Percentiles rank a stretch among this genome's conserved stretches.
Evolutionary conservation across 2,797 vertebrate genomes (phyloP).

Genomic region (Ceryle rudis): DNA sequence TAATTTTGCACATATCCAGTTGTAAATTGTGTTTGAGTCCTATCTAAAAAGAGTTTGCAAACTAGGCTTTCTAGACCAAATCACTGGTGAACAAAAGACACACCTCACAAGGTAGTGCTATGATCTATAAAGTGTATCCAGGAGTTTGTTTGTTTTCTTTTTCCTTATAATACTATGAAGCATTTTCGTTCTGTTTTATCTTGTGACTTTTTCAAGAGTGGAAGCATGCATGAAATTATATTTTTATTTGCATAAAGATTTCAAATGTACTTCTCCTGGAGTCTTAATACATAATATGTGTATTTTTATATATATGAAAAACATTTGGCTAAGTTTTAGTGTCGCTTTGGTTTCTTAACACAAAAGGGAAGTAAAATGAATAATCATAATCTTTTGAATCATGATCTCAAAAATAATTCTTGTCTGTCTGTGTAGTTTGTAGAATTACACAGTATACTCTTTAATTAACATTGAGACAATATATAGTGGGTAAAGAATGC

Average conservation of each 20-base stretch:
- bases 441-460: background rate
- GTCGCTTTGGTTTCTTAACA: background rate
- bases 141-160: background rate
- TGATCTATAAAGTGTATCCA: background rate
- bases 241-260: conserved; percentile 41
- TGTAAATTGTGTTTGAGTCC: background rate
- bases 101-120: background rate
- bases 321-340: background rate
- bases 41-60: background rate
- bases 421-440: background rate
- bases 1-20: background rate
- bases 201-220: background rate
- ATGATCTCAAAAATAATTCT: background rate
- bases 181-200: background rate
- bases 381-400: conserved; percentile 13
- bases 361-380: conserved; percentile 21
- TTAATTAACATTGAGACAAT: conserved; percentile 38
- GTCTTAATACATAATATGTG: background rate
- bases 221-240: background rate
- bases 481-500: background rate
- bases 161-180: background rate
- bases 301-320: conserved; percentile 36
- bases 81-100: background rate
- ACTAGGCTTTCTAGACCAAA: background rate
- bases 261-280: background rate